Evolutionary conservation across 1,140 invertebrate species (phyloP), one percentile per base, ranked within the genome.

Genomic region (Homalodisca vitripennis): DNA sequence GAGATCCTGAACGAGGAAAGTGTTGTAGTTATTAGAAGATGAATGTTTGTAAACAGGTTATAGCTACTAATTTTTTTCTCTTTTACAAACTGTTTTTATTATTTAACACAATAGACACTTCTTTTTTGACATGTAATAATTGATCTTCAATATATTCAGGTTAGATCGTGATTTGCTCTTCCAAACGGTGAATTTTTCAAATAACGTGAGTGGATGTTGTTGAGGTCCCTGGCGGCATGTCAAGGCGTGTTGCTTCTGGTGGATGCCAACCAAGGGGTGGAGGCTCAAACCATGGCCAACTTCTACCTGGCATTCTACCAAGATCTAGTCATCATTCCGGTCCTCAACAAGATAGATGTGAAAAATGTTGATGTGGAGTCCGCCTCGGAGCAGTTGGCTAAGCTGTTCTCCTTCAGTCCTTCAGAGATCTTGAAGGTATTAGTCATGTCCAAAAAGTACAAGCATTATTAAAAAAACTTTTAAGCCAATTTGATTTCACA

Each of bases 251-350:
- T 99, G 71, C 80, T 99, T 10, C 79, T 99, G 27, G 92, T 99
- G 0, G 98, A 99, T 85, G 96, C 97, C 2, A 98, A 98, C 82
- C 92, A 98, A 80, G 95, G 94, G 17, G 89, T 99, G 41, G 95
- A 99, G 83, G 97, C 97, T 1, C 98, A 99, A 80, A 99, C 97
- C 1, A 92, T 99, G 13, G 96, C 97, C 12, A 98, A 99, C 75
- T 98, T 96, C 80, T 94, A 94, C 76, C 80, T 98, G 60, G 97
- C 97, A 0, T 92, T 94, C 82, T 88, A 88, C 47, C 86, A 87
- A 67, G 86, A 96, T 74, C 78, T 98, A 24, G 79, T 83, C 1
- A 91, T 99, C 70, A 89, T 99, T 75, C 97, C 97, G 6, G 94
- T 97, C 0, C 82, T 99, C 2, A 99, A 99, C 79, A 99, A 99